Base-by-base conservation (phyloP, 2,888 invertebrate genomes). In the Leptinotarsa haldemani region DNA sequence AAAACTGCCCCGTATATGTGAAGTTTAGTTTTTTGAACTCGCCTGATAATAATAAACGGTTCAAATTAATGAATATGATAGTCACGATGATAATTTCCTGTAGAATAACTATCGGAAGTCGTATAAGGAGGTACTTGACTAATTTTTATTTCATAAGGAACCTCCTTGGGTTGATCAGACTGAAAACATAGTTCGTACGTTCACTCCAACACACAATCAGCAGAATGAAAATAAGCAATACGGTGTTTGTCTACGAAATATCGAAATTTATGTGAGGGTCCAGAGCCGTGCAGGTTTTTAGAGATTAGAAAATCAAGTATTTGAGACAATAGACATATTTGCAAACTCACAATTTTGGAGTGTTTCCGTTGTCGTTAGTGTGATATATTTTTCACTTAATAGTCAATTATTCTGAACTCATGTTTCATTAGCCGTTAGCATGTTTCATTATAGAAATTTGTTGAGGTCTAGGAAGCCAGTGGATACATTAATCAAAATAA, bases 1-100 rank as follows among this genome's bases (percentile, higher is more conserved):
- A 30, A 0, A 16, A 61, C 4, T 16, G 12, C 61, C 40, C 61
- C 9, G 68, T 56, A 68, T 56, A 68, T 65, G 20, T 53, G 13
- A 56, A 68, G 9, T 58, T 48, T 67, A 75, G 75, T 71, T 78
- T 76, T 78, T 78, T 78, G 76, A 76, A 78, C 77, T 74, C 73
- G 64, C 56, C 56, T 65, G 64, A 53, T 64, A 66, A 67, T 72
- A 78, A 70, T 70, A 74, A 78, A 76, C 78, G 74, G 76, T 78
- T 76, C 70, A 74, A 74, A 61, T 66, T 68, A 71, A 70, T 78
- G 65, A 74, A 61, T 69, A 76, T 78, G 64, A 72, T 66, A 67
- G 74, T 78, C 76, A 75, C 78, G 78, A 69, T 56, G 66, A 46
- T 69, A 65, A 70, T 66, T 73, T 74, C 75, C 74, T 75, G 72